Conservation (phyloP, 2,888 invertebrate genomes). For the Eristalis pertinax region DNA sequence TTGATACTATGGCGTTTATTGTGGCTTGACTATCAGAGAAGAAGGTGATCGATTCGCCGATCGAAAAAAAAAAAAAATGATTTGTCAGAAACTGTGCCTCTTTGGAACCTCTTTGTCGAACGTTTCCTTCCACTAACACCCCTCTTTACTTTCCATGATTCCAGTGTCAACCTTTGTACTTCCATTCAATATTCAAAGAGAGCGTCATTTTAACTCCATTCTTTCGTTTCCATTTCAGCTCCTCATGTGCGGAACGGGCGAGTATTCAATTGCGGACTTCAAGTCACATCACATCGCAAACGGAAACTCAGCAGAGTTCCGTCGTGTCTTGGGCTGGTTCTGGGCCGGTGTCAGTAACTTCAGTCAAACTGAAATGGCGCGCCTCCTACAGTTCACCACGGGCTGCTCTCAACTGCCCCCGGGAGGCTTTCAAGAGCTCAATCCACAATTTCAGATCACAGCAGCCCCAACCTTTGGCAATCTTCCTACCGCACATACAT, state of each 20-base stretch:
- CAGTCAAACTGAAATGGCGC: conserved; percentile 95
- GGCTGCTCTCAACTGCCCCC: conserved; percentile 96
- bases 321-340: conserved; percentile 93
- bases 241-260: conserved; percentile 95
- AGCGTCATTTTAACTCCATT: too few species aligned
- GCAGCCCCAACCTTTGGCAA: conserved; percentile 94
- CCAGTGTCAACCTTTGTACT: too few species aligned
- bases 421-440: conserved; percentile 94
- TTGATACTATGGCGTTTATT: too few species aligned
- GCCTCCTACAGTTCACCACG: conserved; percentile 95
- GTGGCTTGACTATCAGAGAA: too few species aligned
- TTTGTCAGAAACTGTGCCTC: too few species aligned
- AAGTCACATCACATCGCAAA: conserved; percentile 93
- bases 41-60: too few species aligned
- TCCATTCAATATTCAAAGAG: too few species aligned
- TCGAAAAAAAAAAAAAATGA: too few species aligned
- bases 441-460: conserved; percentile 95
- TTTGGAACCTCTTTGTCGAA: too few species aligned
- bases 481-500: conserved; percentile 96
- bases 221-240: conserved; percentile 83
- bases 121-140: too few species aligned
- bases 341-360: conserved; percentile 95
- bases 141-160: too few species aligned
- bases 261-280: conserved; percentile 94
- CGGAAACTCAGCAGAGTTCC: conserved; percentile 91